phyloP scores from a whole-genome alignment of 2,888 invertebrate species.

The Parasteatoda lunata region DNA sequence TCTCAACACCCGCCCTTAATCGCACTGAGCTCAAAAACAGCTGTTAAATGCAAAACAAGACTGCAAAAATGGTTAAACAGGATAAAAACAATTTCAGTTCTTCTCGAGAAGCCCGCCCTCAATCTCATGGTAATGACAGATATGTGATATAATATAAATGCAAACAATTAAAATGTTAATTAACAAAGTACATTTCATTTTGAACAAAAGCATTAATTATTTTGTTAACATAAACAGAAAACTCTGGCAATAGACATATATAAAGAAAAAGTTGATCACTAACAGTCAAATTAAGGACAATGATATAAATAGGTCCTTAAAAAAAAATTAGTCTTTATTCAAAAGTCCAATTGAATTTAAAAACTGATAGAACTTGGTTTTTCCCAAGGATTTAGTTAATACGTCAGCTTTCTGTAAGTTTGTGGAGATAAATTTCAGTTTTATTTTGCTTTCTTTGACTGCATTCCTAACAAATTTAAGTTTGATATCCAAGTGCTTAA shows the following conservation, averaged over 20 bases:
- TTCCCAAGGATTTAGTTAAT: conserved; percentile 1
- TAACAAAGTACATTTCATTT: too few relatives aligned
- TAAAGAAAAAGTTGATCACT: too few relatives aligned
- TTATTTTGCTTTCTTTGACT: background rate
- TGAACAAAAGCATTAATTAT: too few relatives aligned
- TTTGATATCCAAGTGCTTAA: conserved; percentile 6
- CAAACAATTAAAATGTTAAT: too few relatives aligned
- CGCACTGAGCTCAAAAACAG: background rate
- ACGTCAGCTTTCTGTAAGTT: background rate
- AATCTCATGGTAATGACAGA: too few relatives aligned
- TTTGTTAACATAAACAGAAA: too few relatives aligned
- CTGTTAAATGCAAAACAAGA: too few relatives aligned
- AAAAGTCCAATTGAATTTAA: conserved; percentile 2
- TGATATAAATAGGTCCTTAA: background rate
- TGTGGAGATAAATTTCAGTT: conserved; percentile 1
- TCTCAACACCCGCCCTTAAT: conserved; percentile 12
- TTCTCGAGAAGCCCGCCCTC: too few relatives aligned
- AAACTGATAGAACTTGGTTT: background rate
- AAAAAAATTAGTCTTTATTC: background rate
- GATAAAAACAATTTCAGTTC: too few relatives aligned
- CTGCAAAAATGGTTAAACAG: too few relatives aligned
- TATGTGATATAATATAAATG: too few relatives aligned
- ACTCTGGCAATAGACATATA: too few relatives aligned
- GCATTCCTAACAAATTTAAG: conserved; percentile 5
- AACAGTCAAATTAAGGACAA: background rate